Conservation (phyloP, 2,113 vertebrate species). For the Oryzias woworae region DNA sequence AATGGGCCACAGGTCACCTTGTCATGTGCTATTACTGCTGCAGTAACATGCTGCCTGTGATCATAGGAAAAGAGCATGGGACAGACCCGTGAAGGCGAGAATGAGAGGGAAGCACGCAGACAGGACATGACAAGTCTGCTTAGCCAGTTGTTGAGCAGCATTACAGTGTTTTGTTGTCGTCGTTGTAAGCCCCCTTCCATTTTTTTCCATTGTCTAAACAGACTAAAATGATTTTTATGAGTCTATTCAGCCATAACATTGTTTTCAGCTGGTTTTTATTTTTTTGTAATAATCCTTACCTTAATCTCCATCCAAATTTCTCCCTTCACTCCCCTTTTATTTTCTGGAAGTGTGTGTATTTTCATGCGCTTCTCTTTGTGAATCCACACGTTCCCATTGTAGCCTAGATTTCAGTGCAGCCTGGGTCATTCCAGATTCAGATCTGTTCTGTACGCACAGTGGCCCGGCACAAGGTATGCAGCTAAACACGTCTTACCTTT, state of each 20-base stretch:
- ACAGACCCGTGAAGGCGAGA: conserved; percentile 49
- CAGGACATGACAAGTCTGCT: conserved; percentile 67
- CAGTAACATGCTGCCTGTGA: conserved; percentile 66
- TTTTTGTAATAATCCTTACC: not conserved
- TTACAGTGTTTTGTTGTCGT: conserved; percentile 55
- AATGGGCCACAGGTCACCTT: conserved; percentile 77
- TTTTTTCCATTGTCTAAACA: not conserved
- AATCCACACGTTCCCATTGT: conserved; percentile 40
- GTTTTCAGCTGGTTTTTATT: conserved; percentile 4
- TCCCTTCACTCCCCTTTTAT: not conserved
- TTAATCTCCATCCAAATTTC: not conserved
- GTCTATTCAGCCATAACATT: conserved; percentile 2
- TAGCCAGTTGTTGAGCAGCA: conserved; percentile 58
- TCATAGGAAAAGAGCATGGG: conserved; percentile 56
- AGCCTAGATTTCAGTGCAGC: conserved; percentile 37
- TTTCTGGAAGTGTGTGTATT: conserved; percentile 1
- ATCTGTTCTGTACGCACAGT: conserved; percentile 74
- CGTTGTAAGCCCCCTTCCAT: conserved; percentile 3
- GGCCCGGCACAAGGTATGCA: conserved; percentile 69
- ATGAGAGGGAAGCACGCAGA: conserved; percentile 44
- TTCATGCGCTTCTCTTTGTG: conserved; percentile 33
- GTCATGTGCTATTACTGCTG: conserved; percentile 73
- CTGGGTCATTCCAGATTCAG: conserved; percentile 67
- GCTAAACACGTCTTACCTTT: conserved; percentile 60
- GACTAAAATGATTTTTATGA: not conserved